Evolutionary conservation across 2,113 vertebrate genomes (phyloP), one percentile per base, ranked within the genome.

Genomic region (Rhinopomastus cyanomelas): DNA sequence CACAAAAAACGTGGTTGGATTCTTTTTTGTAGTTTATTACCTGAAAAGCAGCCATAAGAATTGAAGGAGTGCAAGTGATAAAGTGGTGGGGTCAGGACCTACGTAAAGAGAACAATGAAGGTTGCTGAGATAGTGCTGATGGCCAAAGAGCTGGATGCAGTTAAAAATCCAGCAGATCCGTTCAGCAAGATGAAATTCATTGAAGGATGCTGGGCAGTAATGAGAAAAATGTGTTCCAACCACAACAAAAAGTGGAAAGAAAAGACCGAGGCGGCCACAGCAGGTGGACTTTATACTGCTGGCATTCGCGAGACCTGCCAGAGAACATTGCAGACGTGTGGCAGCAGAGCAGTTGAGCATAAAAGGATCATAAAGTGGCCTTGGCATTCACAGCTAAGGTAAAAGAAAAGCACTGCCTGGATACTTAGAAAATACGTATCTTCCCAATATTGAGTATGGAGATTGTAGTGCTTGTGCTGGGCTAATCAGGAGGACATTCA

Each of bases 401-500:
- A 77, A 88, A 92, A 69, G 55, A 51, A 92, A 92, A 90, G 6
- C 62, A 48, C 42, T 65, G 29, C 89, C 57, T 88, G 51, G 69
- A 57, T 88, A 87, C 23, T 18, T 59, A 81, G 53, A 92, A 95
- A 93, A 92, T 90, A 81, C 1, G 9, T 60, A 51, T 92, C 82
- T 90, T 93, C 61, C 94, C 94, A 77, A 86, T 87, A 83, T 55
- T 84, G 85, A 42, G 48, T 37, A 69, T 48, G 44, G 87, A 90
- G 89, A 87, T 65, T 65, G 81, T 69, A 53, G 69, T 32, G 69
- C 23, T 88, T 93, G 29, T 57, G 53, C 49, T 52, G 75, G 21
- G 79, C 69, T 85, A 94, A 95, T 90, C 94, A 95, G 81, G 86
- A 83, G 39, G 57, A 94, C 57, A 79, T 95, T 95, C 86, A 93